phyloP scores from a whole-genome alignment of 2,113 vertebrate species.

The Aspiorhynchus laticeps region DNA sequence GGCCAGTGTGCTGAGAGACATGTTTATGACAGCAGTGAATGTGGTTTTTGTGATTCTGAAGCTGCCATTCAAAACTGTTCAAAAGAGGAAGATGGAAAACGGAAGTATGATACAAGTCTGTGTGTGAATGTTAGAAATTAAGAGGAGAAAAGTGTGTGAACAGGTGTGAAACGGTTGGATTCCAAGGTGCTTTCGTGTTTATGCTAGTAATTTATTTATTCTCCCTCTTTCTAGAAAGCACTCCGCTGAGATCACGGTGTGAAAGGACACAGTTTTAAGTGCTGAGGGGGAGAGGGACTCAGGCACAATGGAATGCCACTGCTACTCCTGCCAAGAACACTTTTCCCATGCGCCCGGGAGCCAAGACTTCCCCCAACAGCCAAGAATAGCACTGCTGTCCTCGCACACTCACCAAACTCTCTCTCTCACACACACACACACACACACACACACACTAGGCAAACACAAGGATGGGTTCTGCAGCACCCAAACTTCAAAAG shows the following conservation, averaged over 20 bases:
- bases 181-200: slow-evolving; percentile 42
- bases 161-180: slow-evolving; percentile 35
- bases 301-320: slow-evolving; percentile 74
- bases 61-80: neutral
- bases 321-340: slow-evolving; percentile 75
- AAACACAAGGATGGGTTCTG: slow-evolving; percentile 40
- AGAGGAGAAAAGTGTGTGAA: slow-evolving; percentile 46
- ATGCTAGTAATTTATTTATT: slow-evolving; percentile 32
- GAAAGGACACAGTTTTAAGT: slow-evolving; percentile 59
- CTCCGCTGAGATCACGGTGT: slow-evolving; percentile 39
- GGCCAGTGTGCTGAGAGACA: slow-evolving; percentile 1
- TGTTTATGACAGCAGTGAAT: neutral
- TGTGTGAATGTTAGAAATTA: slow-evolving; percentile 12
- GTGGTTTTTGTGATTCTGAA: neutral
- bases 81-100: neutral
- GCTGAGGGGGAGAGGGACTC: slow-evolving; percentile 48
- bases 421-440: neutral
- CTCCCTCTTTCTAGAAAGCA: slow-evolving; percentile 47
- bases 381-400: slow-evolving; percentile 74
- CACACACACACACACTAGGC: slow-evolving; percentile 4
- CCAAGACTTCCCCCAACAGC: slow-evolving; percentile 76
- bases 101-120: slow-evolving; percentile 12
- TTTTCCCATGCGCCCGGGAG: slow-evolving; percentile 78
- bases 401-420: slow-evolving; percentile 52
- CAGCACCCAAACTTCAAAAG: slow-evolving; percentile 15